A percentile compares a stretch with the other conserved stretches of the same genome.
These are phyloP conservation scores for Spea multiplicata DNA, from an alignment of 2,113 vertebrate genomes.

Conservation along the genomic window DNA sequence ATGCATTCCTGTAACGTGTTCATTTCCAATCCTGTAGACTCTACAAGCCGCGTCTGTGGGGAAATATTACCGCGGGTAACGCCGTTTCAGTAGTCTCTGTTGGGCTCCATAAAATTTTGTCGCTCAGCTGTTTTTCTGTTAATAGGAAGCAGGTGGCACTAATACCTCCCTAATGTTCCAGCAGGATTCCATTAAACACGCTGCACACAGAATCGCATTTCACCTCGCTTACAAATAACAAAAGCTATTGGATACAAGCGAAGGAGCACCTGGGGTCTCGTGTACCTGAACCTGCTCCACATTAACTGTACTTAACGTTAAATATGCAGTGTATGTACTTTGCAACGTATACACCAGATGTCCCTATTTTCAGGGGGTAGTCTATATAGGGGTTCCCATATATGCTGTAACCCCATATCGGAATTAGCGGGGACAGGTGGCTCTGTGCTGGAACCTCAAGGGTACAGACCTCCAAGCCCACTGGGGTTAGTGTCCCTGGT, in stretches of 20 bases:
- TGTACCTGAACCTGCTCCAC: neutral
- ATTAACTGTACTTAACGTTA: neutral
- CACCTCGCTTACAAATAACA: constrained; percentile 15
- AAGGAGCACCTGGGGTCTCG: neutral
- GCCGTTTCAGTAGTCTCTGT: constrained; percentile 43
- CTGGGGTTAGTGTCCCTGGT: too few relatives aligned
- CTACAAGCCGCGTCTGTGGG: constrained; percentile 5
- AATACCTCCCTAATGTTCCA: constrained; percentile 37
- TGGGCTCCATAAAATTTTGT: constrained; percentile 47
- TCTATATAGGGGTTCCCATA: too few relatives aligned
- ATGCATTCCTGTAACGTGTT: constrained; percentile 6
- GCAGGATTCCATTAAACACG: constrained; percentile 26
- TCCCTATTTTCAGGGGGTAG: too few relatives aligned
- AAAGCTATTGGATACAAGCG: constrained; percentile 4
- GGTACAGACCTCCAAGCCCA: too few relatives aligned
- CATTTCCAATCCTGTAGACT: constrained; percentile 34
- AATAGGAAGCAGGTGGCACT: constrained; percentile 41
- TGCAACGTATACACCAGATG: neutral
- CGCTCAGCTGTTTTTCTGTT: constrained; percentile 41
- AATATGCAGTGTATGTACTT: neutral
- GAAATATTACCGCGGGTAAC: constrained; percentile 29
- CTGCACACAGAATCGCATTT: constrained; percentile 16
- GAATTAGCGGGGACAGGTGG: too few relatives aligned
- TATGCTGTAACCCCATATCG: too few relatives aligned
- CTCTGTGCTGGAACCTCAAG: too few relatives aligned